phyloP scores from a whole-genome alignment of 2,797 vertebrate genomes.

The Urocyon cinereoargenteus region DNA sequence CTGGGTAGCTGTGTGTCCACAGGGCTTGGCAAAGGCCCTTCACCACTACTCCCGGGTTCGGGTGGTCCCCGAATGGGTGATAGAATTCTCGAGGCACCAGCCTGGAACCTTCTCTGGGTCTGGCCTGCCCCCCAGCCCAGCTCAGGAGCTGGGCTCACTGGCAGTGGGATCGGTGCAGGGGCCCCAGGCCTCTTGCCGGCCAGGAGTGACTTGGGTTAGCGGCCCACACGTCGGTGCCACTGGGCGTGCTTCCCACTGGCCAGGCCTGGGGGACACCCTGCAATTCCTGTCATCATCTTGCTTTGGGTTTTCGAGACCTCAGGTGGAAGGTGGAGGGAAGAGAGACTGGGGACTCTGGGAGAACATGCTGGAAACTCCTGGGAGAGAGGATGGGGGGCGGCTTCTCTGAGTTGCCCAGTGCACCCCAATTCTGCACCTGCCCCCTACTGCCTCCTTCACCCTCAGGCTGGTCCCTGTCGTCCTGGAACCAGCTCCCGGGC shows the following conservation, averaged over 20 bases:
- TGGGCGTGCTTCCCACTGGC: fast-evolving
- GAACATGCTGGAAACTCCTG: fast-evolving
- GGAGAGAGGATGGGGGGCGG: neutral
- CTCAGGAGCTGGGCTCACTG: neutral
- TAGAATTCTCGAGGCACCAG: fast-evolving
- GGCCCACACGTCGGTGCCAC: too few species aligned
- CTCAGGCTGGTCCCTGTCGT: neutral
- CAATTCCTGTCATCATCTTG: neutral
- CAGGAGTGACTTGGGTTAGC: neutral
- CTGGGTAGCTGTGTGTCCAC: neutral
- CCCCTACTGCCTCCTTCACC: neutral
- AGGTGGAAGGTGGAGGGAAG: neutral
- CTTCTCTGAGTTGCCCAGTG: neutral
- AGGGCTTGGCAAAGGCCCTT: neutral
- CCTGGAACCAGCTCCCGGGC: constrained; percentile 43
- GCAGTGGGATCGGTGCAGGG: too few species aligned
- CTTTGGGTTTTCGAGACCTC: neutral
- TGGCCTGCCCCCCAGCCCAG: neutral
- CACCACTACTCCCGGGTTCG: fast-evolving
- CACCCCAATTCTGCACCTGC: fast-evolving
- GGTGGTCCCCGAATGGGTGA: too few species aligned
- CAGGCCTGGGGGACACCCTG: neutral
- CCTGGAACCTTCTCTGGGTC: fast-evolving
- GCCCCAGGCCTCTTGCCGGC: neutral
- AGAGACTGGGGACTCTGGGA: neutral